Base-by-base conservation (phyloP, 2,797 vertebrate genomes). In the Mormyrops attenuatus region DNA sequence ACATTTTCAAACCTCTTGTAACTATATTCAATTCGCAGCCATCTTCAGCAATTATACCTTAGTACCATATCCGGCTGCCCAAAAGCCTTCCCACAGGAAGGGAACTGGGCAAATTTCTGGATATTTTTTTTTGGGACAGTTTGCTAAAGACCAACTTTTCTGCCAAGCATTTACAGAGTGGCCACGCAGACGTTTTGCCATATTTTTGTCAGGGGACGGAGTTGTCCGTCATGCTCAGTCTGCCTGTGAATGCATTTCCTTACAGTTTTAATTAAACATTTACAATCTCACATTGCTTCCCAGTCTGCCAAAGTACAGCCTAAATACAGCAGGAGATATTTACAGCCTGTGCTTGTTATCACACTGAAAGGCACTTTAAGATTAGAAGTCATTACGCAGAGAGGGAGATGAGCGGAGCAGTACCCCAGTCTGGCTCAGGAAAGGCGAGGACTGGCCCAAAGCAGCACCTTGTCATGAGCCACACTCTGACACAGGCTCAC, bases 221-320 rank as follows among this genome's bases (percentile, higher is more conserved):
- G 41, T 9, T 50, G 20, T 50, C n/a, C 11, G 20, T 85, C 80
- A 49, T 8, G 7, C 41, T 85, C 41, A 22, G 80, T 11, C 9
- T 50, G 41, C 20, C 47, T n/a, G 80, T 85, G n/a, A 47, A 49
- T 85, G 41, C 9, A 8, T 22, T 85, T 85, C 41, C 20, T 7
- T 22, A 26, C 41, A 85, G 47, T 85, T n/a, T 49, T 85, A 85
- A 85, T 85, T 47, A 85, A 22, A 85, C 80, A 85, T 85, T 50
- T 47, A 85, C 41, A 22, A 22, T 85, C 44, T 85, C 41, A 85
- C 80, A 8, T 85, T 47, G 38, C 80, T 85, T 85, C 80, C 41
- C n/a, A 47, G 44, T 50, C n/a, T 85, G 44, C 52, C 85, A 87
- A 55, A 55, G 26, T 38, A 87, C 50, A 87, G 30, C 15, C 52